phyloP scores from a whole-genome alignment of 35 echinoderm and acorn worm species.

The Acanthaster planci region DNA sequence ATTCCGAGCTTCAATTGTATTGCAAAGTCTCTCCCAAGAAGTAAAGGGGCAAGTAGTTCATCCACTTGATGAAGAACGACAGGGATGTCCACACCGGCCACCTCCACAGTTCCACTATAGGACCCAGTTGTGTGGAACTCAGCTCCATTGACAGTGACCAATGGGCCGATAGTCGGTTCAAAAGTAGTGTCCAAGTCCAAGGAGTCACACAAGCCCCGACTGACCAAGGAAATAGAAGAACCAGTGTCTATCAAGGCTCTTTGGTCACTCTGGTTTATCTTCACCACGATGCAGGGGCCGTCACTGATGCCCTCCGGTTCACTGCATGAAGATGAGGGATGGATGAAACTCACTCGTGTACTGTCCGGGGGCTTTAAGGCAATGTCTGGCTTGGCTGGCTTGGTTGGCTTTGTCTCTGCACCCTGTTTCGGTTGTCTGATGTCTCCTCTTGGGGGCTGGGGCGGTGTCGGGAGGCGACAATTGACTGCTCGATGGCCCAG shows the following conservation, averaged over 20 bases:
- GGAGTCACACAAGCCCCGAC: constrained; percentile 39
- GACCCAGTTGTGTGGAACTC: background rate
- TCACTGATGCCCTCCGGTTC: background rate
- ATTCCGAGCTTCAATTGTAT: constrained; percentile 10
- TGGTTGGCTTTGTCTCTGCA: background rate
- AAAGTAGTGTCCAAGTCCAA: background rate
- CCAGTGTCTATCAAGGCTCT: constrained; percentile 50
- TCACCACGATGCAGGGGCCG: background rate
- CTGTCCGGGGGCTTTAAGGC: background rate
- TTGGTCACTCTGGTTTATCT: background rate
- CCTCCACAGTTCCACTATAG: background rate
- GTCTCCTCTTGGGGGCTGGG: background rate
- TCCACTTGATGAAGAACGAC: constrained; percentile 1
- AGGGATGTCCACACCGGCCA: background rate
- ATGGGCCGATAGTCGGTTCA: background rate
- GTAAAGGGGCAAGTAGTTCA: constrained; percentile 17
- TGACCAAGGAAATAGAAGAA: constrained; percentile 36
- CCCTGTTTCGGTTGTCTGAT: background rate
- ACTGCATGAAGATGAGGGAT: background rate
- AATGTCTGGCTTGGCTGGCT: background rate
- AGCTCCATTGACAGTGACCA: background rate
- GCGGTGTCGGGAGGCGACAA: constrained; percentile 2
- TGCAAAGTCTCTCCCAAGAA: constrained; percentile 47
- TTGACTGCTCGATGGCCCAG: constrained; percentile 22
- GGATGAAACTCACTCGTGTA: background rate